phyloP scores from a whole-genome alignment of 1,140 invertebrate genomes.

The Penaeus indicus region DNA sequence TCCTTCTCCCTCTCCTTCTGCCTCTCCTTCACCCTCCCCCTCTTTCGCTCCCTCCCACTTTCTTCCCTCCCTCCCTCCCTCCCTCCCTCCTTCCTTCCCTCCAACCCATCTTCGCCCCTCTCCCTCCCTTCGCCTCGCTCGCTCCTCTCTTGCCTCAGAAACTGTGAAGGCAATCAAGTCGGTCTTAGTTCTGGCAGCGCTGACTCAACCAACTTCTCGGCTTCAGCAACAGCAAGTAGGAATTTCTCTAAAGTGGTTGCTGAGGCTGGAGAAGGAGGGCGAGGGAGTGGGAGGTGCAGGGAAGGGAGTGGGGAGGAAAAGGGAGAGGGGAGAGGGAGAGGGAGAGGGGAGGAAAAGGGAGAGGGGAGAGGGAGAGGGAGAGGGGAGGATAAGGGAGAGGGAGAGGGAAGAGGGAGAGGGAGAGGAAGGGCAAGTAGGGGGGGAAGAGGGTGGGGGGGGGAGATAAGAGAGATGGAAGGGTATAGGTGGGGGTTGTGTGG shows the following conservation, averaged over 20 bases:
- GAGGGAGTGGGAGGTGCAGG: background rate
- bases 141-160: too few relatives aligned
- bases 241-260: too few relatives aligned
- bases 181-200: too few relatives aligned
- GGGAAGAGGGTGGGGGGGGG: background rate
- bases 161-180: too few relatives aligned
- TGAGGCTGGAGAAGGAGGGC: too few relatives aligned
- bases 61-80: background rate
- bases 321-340: slow-evolving; percentile 26
- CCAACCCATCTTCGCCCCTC: too few relatives aligned
- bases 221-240: too few relatives aligned
- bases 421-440: background rate
- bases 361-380: background rate
- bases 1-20: background rate
- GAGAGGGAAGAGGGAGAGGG: background rate
- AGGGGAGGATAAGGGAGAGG: background rate
- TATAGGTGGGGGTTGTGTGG: background rate
- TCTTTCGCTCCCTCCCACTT: background rate
- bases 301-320: background rate
- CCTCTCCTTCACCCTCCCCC: background rate
- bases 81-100: too few relatives aligned
- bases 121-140: too few relatives aligned
- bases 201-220: too few relatives aligned
- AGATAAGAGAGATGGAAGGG: background rate
- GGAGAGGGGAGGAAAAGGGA: background rate